These are phyloP conservation scores for Conger conger DNA, from an alignment of 2,113 vertebrate genomes.

Conservation along the genomic window DNA sequence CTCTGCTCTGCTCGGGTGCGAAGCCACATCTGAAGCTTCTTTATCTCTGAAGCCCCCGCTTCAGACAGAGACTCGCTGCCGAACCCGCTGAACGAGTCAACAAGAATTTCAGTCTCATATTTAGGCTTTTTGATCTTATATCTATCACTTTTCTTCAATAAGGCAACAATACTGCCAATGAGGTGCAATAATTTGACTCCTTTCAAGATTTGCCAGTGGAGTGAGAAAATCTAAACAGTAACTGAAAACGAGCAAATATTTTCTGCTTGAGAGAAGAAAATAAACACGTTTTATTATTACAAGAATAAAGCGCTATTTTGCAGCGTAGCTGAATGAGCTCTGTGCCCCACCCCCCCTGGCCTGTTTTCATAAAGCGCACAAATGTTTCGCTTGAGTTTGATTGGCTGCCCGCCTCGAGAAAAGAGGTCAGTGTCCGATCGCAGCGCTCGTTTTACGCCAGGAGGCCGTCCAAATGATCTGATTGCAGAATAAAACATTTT, in stretches of 20 bases:
- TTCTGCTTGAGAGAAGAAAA: no score
- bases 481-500: background rate
- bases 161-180: no score
- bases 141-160: no score
- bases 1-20: background rate
- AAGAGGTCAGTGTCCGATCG: background rate
- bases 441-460: background rate
- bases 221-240: no score
- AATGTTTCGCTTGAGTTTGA: background rate
- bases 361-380: background rate
- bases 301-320: no score
- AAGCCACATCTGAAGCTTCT: constrained; percentile 33
- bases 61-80: background rate
- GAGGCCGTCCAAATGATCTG: background rate
- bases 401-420: background rate
- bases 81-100: background rate
- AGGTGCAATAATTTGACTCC: no score
- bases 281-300: no score
- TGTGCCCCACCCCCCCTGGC: background rate
- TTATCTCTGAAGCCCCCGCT: background rate
- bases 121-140: no score
- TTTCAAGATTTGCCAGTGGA: no score
- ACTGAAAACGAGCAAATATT: no score
- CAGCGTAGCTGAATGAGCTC: no score
- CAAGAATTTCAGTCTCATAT: no score